Base-by-base conservation (phyloP, 2,888 invertebrate genomes). In the Dynastes grantii region DNA sequence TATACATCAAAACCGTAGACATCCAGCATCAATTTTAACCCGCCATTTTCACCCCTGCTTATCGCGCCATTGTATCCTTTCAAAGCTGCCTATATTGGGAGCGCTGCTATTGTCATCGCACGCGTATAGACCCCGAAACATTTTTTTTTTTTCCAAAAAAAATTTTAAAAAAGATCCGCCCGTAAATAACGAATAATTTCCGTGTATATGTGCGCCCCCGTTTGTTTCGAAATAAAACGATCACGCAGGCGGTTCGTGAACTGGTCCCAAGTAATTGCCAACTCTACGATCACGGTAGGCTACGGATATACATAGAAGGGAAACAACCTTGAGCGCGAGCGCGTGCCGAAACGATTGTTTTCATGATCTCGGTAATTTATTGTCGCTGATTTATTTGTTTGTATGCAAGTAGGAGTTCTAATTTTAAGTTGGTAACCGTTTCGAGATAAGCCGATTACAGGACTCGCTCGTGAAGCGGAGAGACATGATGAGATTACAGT, bases 141-240 rank as follows among this genome's bases (percentile, higher is more conserved):
- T n/a, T n/a, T n/a, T n/a, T n/a, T n/a, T n/a, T n/a, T n/a, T n/a
- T n/a, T n/a, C n/a, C n/a, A n/a, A n/a, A n/a, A n/a, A n/a, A n/a
- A n/a, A n/a, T n/a, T n/a, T n/a, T n/a, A n/a, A n/a, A n/a, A n/a
- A n/a, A n/a, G 55, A 58, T 58, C 55, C 55, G 55, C 22, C 13
- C 55, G 55, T 58, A 58, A 58, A 58, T 58, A 58, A 58, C 55
- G 55, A 58, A 58, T 58, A 58, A 58, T 58, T 22, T 58, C 55
- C 55, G 55, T 22, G 22, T 58, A 6, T 22, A 16, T 53, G 53
- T 16, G 53, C 6, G 53, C 53, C 11, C 63, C 32, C 37, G 70
- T n/a, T 70, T 53, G 70, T 70, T 70, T 70, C 49, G 27, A 70
- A 70, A 70, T 70, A 70, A 70, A 70, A 70, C 32, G 53, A 70